phyloP scores from a whole-genome alignment of 2,797 vertebrate species.

The Pelobates cultripes region DNA sequence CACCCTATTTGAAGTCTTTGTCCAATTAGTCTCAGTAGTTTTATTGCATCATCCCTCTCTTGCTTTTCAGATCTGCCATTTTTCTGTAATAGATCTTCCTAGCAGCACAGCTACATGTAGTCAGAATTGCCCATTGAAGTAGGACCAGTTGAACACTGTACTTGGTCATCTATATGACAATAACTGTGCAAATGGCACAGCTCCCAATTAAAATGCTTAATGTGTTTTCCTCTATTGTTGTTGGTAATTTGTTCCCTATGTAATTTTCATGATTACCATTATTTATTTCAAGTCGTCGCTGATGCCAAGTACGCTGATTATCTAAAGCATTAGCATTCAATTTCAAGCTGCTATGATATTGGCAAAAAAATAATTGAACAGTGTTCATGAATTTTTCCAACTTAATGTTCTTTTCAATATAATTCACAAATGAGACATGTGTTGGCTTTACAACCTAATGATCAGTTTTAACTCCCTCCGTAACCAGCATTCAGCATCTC shows the following conservation, averaged over 20 bases:
- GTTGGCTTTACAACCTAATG: constrained; percentile 1
- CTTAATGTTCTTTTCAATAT: constrained; percentile 34
- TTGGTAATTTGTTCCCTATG: constrained; percentile 50
- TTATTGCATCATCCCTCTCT: too few species aligned
- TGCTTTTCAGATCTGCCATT: too few species aligned
- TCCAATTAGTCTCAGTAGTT: too few species aligned
- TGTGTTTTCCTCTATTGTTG: constrained; percentile 20
- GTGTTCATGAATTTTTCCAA: constrained; percentile 38
- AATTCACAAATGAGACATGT: constrained; percentile 24
- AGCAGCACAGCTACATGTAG: too few species aligned
- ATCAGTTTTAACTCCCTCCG: constrained; percentile 1
- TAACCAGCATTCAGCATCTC: too few species aligned
- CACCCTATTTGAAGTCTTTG: too few species aligned
- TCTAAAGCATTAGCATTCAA: constrained; percentile 43
- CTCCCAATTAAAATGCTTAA: constrained; percentile 26
- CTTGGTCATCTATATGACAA: constrained; percentile 11
- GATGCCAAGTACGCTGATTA: constrained; percentile 45
- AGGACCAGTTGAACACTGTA: too few species aligned
- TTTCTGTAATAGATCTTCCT: too few species aligned
- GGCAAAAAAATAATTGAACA: constrained; percentile 45
- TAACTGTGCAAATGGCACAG: background rate
- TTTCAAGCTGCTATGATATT: constrained; percentile 49
- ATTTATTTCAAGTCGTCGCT: constrained; percentile 41
- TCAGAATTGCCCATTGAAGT: too few species aligned
- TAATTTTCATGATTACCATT: constrained; percentile 48